Evolutionary conservation across 2,113 vertebrate genomes (phyloP).

Genomic region (Prunella fulvescens): DNA sequence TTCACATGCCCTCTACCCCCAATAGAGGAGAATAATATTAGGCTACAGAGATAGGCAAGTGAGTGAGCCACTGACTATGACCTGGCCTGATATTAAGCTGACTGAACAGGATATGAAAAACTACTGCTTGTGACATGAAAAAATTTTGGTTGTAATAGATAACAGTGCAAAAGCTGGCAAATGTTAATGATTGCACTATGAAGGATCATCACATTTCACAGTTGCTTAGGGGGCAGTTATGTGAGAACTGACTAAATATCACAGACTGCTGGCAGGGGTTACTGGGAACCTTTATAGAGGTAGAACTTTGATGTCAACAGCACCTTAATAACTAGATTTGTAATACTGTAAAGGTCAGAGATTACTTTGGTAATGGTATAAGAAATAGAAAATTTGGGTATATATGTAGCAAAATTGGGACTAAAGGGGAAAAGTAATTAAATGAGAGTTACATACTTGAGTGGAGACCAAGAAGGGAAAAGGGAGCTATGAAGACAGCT

Average conservation of each 20-base stretch:
- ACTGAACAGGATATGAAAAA: neutral
- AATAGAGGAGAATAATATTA: neutral
- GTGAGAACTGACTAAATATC: neutral
- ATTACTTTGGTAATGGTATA: neutral
- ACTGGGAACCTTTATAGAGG: neutral
- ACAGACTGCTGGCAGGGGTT: neutral
- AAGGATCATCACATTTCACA: neutral
- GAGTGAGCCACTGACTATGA: neutral
- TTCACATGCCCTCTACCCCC: accelerated
- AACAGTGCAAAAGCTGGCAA: neutral
- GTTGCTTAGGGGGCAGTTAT: neutral
- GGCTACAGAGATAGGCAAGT: neutral
- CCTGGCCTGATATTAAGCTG: neutral
- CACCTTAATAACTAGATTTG: neutral
- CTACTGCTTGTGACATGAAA: neutral
- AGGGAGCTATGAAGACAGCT: neutral
- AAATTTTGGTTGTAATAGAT: neutral
- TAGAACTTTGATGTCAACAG: neutral
- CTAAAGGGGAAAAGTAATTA: neutral
- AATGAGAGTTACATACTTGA: neutral
- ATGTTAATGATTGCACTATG: neutral
- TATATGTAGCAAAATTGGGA: neutral
- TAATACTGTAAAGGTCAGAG: neutral
- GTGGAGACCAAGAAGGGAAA: neutral
- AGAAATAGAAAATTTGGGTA: neutral